These are phyloP conservation scores for Gadus macrocephalus DNA, from an alignment of 2,113 vertebrate genomes.

Conservation along the genomic window DNA sequence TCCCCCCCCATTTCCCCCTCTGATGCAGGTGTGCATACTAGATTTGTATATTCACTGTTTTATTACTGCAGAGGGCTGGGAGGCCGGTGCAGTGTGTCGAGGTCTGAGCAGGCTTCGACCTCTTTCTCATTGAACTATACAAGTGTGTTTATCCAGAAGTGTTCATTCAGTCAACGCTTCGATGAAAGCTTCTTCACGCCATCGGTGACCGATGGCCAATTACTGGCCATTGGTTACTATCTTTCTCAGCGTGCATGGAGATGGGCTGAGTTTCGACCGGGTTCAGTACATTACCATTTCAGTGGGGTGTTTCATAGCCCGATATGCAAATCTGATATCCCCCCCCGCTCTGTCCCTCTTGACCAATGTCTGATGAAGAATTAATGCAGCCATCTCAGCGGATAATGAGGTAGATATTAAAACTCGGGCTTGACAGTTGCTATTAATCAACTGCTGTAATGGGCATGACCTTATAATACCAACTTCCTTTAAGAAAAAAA, in stretches of 20 bases:
- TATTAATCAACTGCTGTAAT: slow-evolving; percentile 25
- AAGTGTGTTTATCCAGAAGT: no score
- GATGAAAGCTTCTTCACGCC: no score
- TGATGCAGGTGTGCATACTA: slow-evolving; percentile 37
- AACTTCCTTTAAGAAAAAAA: background rate
- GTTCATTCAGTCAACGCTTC: no score
- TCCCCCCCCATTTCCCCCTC: background rate
- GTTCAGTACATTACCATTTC: no score
- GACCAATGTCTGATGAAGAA: background rate
- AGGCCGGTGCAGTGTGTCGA: slow-evolving; percentile 26
- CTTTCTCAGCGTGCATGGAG: no score
- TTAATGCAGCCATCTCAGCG: background rate
- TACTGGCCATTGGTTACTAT: no score
- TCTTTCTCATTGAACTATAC: no score
- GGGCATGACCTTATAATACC: slow-evolving; percentile 3
- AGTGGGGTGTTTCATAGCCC: background rate
- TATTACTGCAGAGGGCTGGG: slow-evolving; percentile 24
- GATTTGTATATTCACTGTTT: slow-evolving; percentile 16
- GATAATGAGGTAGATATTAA: slow-evolving; percentile 7
- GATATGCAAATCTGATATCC: background rate
- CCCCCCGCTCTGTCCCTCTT: background rate
- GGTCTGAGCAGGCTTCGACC: background rate
- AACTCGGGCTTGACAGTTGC: slow-evolving; percentile 9
- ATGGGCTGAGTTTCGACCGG: no score
- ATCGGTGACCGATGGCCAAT: no score